Base-by-base conservation (phyloP, 2,797 vertebrate species). In the Diceros bicornis region DNA sequence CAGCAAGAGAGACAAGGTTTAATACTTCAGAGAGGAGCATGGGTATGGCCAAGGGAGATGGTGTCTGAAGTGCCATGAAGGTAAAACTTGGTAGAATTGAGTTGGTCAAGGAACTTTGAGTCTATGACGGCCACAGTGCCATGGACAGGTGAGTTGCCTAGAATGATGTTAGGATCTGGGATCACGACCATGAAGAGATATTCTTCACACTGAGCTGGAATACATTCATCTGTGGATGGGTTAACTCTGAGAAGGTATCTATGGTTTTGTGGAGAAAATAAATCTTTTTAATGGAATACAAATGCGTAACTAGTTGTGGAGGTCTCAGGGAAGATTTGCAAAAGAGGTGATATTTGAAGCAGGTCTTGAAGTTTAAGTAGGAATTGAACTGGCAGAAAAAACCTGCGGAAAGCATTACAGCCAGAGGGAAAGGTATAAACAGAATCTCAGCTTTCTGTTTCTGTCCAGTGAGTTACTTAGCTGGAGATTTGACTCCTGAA, bases 401-500 rank as follows among this genome's bases (percentile, higher is more conserved):
- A 13, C 8, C 18, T n/a, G 5, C 7, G 12, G 20, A 34, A 92
- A 62, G 1, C 3, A 62, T 20, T 68, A 41, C 2, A 77, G 13
- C 84, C 37, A 44, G 23, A 66, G 12, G 14, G 2, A 18, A 21
- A 1, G 4, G 13, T 72, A 20, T 18, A 68, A 69, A 62, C 21
- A 47, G 18, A 94, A 17, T 8, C 1, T 55, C 14, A 20, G 18
- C 4, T 44, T 68, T 87, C 57, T 78, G 4, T 88, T 83, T 25
- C 29, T 57, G 44, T 62, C 9, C 47, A 57, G 0, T 71, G 23
- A 55, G 13, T 86, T 87, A 21, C 25, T 50, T 68, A 75, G 12
- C 34, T 82, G 72, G 27, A 91, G 90, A 79, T 81, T 20, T 82
- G 55, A 91, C 27, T 88, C 93, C 18, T 88, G 20, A 77, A 93